Evolutionary conservation across 2,113 vertebrate genomes (phyloP).

Genomic region (Hoplias malabaricus): DNA sequence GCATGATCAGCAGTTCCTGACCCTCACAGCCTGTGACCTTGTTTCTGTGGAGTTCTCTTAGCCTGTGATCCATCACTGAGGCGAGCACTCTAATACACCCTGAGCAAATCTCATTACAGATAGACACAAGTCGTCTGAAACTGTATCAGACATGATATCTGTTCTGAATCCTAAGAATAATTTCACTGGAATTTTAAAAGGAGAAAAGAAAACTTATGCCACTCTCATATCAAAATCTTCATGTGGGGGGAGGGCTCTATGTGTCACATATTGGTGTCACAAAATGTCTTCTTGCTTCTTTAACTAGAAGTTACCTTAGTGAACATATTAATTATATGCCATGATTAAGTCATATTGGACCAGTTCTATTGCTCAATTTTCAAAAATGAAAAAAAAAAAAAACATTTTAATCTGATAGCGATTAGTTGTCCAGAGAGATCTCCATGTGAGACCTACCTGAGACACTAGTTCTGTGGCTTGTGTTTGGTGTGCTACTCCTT

Average conservation of each 20-base stretch:
- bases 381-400: too few relatives aligned
- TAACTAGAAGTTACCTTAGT: too few relatives aligned
- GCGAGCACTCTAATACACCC: background rate
- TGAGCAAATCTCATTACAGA: background rate
- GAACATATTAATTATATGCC: too few relatives aligned
- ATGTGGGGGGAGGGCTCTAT: too few relatives aligned
- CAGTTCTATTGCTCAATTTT: too few relatives aligned
- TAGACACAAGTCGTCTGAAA: background rate
- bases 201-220: too few relatives aligned
- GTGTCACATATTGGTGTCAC: too few relatives aligned
- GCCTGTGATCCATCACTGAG: background rate
- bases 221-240: too few relatives aligned
- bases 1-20: background rate
- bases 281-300: too few relatives aligned
- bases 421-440: too few relatives aligned
- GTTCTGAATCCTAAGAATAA: background rate
- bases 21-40: background rate
- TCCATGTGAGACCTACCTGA: constrained; percentile 59
- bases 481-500: constrained; percentile 26
- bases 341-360: too few relatives aligned
- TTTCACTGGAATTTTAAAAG: too few relatives aligned
- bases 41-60: background rate
- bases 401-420: background rate
- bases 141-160: background rate
- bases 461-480: constrained; percentile 56